Conservation (phyloP, 2,888 invertebrate genomes). For the Ophioninae sp. region DNA sequence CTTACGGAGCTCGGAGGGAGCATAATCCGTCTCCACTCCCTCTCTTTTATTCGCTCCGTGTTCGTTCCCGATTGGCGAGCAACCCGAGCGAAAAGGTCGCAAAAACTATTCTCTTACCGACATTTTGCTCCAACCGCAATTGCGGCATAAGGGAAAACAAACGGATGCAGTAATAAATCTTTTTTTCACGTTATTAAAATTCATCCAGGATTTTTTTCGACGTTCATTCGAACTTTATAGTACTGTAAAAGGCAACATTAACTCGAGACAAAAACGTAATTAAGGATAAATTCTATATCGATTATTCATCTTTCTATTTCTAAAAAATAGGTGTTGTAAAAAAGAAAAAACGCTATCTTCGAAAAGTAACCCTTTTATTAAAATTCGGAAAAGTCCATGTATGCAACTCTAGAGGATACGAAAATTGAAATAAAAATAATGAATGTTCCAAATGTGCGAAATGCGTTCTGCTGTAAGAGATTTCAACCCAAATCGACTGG, state of each 20-base stretch:
- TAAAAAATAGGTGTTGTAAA: no score
- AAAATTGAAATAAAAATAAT: no score
- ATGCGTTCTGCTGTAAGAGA: no score
- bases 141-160: neutral
- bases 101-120: neutral
- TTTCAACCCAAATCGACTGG: no score
- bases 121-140: neutral
- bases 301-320: no score
- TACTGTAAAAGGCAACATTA: neutral
- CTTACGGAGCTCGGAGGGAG: neutral
- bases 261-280: neutral
- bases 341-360: no score
- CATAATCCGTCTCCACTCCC: neutral
- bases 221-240: neutral
- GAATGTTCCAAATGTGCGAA: no score
- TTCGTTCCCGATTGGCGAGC: neutral
- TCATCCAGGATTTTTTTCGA: neutral
- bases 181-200: neutral
- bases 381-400: no score
- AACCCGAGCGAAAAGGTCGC: neutral
- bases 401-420: no score
- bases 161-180: neutral
- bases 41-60: neutral
- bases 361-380: no score
- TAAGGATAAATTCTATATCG: neutral